These are phyloP conservation scores for Connochaetes taurinus DNA, from an alignment of 2,113 vertebrate species.

Conservation along the genomic window DNA sequence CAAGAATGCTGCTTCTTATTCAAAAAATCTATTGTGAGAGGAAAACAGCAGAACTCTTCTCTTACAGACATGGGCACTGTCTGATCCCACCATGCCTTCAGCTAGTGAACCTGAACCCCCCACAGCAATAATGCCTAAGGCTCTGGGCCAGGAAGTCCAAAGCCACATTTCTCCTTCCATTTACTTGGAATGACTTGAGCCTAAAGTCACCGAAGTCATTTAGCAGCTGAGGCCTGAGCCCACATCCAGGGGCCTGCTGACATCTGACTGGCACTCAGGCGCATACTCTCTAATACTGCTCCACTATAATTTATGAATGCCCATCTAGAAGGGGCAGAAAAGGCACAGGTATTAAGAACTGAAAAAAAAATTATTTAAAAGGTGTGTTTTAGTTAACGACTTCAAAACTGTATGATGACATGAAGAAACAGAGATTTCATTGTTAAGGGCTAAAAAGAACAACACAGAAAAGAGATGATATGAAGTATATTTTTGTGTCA, in stretches of 20 bases:
- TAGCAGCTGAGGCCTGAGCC: not conserved
- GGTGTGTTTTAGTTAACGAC: not conserved
- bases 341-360: not conserved
- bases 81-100: not conserved
- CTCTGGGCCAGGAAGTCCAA: constrained; percentile 1
- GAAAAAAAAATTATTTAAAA: not conserved
- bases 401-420: not conserved
- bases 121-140: not conserved
- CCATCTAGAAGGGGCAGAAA: not conserved
- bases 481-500: not conserved
- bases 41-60: not conserved
- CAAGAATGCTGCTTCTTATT: not conserved
- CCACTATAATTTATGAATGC: not conserved
- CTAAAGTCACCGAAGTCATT: not conserved
- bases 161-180: not conserved
- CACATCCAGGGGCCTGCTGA: not conserved
- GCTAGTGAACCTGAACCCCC: not conserved
- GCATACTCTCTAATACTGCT: not conserved
- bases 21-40: not conserved
- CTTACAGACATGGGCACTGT: not conserved
- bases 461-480: not conserved
- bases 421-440: not conserved
- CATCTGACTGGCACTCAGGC: not conserved
- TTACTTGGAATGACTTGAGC: not conserved
- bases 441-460: not conserved